A percentile compares a stretch with the other conserved stretches of the same genome.
These are phyloP conservation scores for Perognathus longimembris DNA, from an alignment of 2,113 vertebrate genomes.

Conservation along the genomic window DNA sequence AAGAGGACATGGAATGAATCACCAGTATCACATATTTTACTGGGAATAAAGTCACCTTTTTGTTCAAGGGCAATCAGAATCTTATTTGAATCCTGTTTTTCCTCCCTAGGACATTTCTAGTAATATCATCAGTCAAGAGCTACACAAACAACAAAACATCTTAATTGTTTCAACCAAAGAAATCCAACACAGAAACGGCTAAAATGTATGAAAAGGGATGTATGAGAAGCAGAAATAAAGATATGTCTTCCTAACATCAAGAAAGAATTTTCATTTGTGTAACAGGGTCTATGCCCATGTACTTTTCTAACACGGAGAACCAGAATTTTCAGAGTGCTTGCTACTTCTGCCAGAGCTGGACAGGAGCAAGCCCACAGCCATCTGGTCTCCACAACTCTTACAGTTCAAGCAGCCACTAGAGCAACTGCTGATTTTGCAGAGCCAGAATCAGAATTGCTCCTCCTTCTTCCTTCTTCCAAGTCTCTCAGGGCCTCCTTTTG, in stretches of 20 bases:
- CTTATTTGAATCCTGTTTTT: background rate
- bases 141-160: background rate
- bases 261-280: background rate
- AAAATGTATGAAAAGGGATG: background rate
- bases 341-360: background rate
- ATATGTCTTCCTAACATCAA: background rate
- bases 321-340: background rate
- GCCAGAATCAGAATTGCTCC: background rate
- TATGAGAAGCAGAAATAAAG: background rate
- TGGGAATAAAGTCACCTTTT: background rate
- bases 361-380: background rate
- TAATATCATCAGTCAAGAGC: background rate
- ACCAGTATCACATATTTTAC: background rate
- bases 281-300: background rate
- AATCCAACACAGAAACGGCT: background rate
- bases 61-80: conserved; percentile 17
- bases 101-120: background rate
- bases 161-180: conserved; percentile 4
- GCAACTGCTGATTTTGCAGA: background rate
- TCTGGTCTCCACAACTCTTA: conserved; percentile 33
- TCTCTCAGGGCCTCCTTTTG: background rate
- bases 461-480: conserved; percentile 18
- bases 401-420: background rate
- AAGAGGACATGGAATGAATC: background rate
- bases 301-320: background rate